phyloP scores from a whole-genome alignment of 2,113 vertebrate genomes.

The Aramus guarauna region DNA sequence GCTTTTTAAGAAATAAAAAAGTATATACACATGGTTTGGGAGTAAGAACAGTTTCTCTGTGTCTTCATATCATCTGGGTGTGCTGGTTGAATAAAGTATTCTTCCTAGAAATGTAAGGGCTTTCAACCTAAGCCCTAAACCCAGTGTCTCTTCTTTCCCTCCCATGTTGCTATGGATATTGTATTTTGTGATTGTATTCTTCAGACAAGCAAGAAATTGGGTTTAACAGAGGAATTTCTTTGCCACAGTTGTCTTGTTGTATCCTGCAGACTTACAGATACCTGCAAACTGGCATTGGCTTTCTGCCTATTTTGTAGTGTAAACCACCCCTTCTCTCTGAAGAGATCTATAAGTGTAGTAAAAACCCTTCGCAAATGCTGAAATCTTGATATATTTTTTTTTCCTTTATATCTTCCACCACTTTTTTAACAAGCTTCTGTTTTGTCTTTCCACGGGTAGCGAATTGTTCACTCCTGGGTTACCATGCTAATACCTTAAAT shows the following conservation, averaged over 20 bases:
- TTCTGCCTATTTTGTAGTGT: background rate
- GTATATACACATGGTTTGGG: fast-evolving
- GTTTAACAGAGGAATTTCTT: background rate
- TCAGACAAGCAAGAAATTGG: background rate
- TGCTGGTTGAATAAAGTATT: background rate
- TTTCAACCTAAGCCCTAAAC: background rate
- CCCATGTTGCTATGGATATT: background rate
- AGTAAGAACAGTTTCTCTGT: background rate
- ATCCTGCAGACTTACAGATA: background rate
- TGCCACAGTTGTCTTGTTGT: background rate
- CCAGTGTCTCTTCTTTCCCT: background rate
- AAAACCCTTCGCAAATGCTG: background rate
- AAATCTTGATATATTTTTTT: background rate
- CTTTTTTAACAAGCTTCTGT: background rate
- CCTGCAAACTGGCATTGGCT: background rate
- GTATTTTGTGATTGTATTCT: background rate
- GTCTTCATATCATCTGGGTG: background rate
- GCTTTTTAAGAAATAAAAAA: background rate
- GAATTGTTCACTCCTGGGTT: fast-evolving
- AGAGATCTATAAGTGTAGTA: background rate
- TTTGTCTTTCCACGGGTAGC: background rate
- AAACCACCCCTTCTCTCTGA: background rate
- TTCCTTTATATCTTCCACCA: background rate
- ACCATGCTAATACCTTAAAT: background rate
- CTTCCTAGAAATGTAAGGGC: background rate